These are phyloP conservation scores for Lepus townsendii DNA, from an alignment of 2,797 vertebrate species.

Conservation along the genomic window DNA sequence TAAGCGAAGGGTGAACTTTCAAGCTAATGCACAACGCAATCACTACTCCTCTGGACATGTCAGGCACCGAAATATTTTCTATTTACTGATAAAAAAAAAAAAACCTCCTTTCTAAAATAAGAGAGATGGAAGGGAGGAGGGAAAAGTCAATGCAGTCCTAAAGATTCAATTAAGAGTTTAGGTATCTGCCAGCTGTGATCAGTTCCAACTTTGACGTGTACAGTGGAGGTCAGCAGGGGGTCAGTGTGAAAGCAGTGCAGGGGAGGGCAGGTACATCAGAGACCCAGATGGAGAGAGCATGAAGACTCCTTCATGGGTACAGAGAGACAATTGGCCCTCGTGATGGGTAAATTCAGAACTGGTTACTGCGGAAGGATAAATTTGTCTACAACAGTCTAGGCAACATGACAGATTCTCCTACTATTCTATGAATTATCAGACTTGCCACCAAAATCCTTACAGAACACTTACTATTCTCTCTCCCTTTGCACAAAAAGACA, in stretches of 20 bases:
- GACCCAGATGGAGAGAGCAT: background rate
- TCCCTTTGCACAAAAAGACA: too few relatives aligned
- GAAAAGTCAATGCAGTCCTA: slow-evolving; percentile 70
- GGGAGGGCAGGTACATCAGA: background rate
- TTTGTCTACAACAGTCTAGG: background rate
- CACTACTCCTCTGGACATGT: slow-evolving; percentile 76
- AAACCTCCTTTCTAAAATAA: slow-evolving; percentile 74
- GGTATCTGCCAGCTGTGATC: slow-evolving; percentile 82
- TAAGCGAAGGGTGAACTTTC: slow-evolving; percentile 84
- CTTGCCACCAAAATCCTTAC: background rate
- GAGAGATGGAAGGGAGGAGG: slow-evolving; percentile 19
- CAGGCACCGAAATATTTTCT: slow-evolving; percentile 85
- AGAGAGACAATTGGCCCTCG: background rate
- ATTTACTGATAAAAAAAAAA: slow-evolving; percentile 85
- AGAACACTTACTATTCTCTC: accelerated
- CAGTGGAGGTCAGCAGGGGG: slow-evolving; percentile 81
- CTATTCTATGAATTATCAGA: background rate
- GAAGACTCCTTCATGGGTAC: background rate
- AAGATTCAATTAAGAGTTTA: slow-evolving; percentile 86
- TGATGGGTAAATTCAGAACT: background rate
- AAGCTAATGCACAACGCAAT: slow-evolving; percentile 85
- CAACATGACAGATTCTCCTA: background rate
- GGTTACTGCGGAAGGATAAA: background rate
- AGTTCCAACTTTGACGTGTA: slow-evolving; percentile 81
- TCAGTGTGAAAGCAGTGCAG: slow-evolving; percentile 29